These are phyloP conservation scores for Timema cristinae DNA, from an alignment of 2,888 invertebrate genomes.

Conservation along the genomic window DNA sequence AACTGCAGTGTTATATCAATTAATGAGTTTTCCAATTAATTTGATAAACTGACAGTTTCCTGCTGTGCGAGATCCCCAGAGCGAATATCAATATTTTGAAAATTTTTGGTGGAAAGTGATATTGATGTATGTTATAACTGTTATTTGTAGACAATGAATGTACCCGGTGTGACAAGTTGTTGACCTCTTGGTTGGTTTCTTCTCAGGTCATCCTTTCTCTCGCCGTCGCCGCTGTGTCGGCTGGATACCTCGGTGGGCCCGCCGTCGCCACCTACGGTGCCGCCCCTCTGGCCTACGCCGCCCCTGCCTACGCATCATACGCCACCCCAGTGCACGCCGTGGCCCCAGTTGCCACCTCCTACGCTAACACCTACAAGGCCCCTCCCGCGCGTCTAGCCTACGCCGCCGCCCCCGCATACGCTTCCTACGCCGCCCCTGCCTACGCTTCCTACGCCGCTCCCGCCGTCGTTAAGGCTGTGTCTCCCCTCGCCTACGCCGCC, in stretches of 20 bases:
- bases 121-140: no score
- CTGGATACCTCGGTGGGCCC: constrained; percentile 42
- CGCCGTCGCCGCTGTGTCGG: constrained; percentile 41
- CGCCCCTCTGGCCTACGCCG: constrained; percentile 23
- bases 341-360: constrained; percentile 35
- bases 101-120: no score
- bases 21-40: no score
- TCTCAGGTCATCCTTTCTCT: constrained; percentile 27
- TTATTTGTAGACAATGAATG: no score
- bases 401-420: constrained; percentile 48
- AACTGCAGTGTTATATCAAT: no score
- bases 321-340: constrained; percentile 16
- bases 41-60: no score
- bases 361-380: constrained; percentile 28
- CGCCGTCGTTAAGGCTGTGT: constrained; percentile 32
- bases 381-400: constrained; percentile 35
- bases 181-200: not conserved
- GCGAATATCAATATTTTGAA: no score
- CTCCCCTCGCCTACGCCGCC: constrained; percentile 35
- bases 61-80: no score
- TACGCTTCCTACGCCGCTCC: constrained; percentile 38
- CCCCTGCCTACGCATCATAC: not conserved
- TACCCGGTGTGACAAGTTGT: no score
- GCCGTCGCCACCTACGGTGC: constrained; percentile 28
- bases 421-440: constrained; percentile 38